Base-by-base conservation (phyloP, 2,888 invertebrate genomes). In the Lasioglossum vierecki region DNA sequence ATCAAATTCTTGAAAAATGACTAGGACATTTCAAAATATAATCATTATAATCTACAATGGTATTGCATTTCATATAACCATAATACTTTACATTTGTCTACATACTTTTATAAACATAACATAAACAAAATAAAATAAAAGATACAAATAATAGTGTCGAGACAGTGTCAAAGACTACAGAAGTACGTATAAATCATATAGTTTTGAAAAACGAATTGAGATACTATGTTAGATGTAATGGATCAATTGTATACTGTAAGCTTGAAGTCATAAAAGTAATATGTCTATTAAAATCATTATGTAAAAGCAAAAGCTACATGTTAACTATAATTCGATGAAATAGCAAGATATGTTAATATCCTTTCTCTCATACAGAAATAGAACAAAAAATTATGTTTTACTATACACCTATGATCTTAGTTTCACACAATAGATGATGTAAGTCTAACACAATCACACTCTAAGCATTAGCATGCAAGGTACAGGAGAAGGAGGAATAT, bases 361-460 rank as follows among this genome's bases (percentile, higher is more conserved):
- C 30, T 82, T 53, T 73, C 73, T 75, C 49, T 26, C 22, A 80
- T 66, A 70, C 70, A 44, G 41, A 70, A 70, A 84, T 70, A 85
- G 70, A 82, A 71, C 87, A 75, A 78, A 84, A 88, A 76, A 66
- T 84, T 44, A 70, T 79, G 80, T 63, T 88, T 84, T 46, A 85
- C 84, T 89, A 49, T 84, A 88, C 79, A 86, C 81, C 87, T 87
- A 87, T 80, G 80, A 74, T 88, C 88, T 90, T 90, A 90, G 88
- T 91, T 89, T 89, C 80, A 88, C 89, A 91, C 63, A 89, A 88
- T 85, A 90, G 89, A 88, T 90, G 91, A 92, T 93, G 91, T 92
- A 91, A 93, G 93, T 94, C 94, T 94, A 94, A 94, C 91, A 94
- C 94, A 94, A 94, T 94, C 94, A 94, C 94, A 94, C 94, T 94